Conservation (phyloP, 2,797 vertebrate genomes). For the Enteromius unitaeniatus region DNA sequence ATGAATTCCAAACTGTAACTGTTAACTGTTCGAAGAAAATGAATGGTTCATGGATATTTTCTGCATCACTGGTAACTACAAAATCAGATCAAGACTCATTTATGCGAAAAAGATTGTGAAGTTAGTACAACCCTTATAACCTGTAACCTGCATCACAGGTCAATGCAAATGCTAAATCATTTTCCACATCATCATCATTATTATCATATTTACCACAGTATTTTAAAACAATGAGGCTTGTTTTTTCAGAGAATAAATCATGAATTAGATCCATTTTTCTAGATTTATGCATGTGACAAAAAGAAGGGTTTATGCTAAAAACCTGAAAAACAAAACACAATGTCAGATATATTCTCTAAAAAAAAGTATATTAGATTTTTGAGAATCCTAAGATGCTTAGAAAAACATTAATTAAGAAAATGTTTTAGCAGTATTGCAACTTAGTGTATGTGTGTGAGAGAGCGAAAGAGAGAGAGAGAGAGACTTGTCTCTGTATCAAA, state of each 20-base stretch:
- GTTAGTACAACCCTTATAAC: neutral
- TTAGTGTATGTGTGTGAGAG: too few relatives aligned
- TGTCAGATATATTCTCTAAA: constrained; percentile 50
- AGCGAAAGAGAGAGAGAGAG: constrained; percentile 28
- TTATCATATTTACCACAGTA: neutral
- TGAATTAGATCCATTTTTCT: neutral
- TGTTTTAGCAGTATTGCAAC: neutral
- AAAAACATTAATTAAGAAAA: neutral
- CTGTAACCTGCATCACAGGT: neutral
- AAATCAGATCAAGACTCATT: constrained; percentile 59
- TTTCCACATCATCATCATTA: neutral
- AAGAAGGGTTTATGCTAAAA: neutral
- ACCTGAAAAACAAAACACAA: neutral
- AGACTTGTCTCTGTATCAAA: neutral
- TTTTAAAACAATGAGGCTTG: neutral
- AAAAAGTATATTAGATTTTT: neutral
- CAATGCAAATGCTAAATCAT: neutral
- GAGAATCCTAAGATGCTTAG: neutral
- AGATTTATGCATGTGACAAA: neutral
- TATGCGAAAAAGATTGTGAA: constrained; percentile 27
- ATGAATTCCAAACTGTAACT: constrained; percentile 68
- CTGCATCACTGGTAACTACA: constrained; percentile 59
- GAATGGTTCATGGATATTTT: constrained; percentile 53
- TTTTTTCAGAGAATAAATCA: neutral
- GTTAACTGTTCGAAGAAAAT: constrained; percentile 59